These are phyloP conservation scores for Zaprionus capensis DNA, from an alignment of 1,140 invertebrate genomes.

Conservation along the genomic window DNA sequence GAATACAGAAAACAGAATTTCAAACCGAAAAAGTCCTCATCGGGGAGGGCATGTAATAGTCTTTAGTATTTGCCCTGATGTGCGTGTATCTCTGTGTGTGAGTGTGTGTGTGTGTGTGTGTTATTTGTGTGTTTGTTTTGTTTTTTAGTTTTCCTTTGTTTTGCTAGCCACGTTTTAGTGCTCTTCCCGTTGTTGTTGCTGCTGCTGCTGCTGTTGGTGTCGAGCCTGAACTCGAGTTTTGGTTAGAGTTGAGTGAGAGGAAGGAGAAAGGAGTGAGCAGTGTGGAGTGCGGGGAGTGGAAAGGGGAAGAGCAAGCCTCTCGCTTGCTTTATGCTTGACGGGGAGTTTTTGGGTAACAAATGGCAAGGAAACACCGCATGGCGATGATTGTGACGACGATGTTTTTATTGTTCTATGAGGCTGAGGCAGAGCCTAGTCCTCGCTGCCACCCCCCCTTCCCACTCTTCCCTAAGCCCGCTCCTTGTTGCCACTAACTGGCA, in stretches of 20 bases:
- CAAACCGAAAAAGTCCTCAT: slow-evolving; percentile 20
- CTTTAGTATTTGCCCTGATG: slow-evolving; percentile 39
- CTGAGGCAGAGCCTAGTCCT: slow-evolving; percentile 37
- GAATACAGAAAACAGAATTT: slow-evolving; percentile 10
- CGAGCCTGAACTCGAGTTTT: slow-evolving; percentile 10
- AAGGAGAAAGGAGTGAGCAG: background rate
- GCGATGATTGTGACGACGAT: slow-evolving; percentile 81
- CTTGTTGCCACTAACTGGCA: background rate
- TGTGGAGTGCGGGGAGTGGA: background rate
- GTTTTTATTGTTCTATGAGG: slow-evolving; percentile 79
- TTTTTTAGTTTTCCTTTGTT: slow-evolving; percentile 42
- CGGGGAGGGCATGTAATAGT: slow-evolving; percentile 30
- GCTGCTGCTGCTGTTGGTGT: slow-evolving; percentile 19
- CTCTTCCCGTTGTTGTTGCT: slow-evolving; percentile 13
- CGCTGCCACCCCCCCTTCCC: slow-evolving; percentile 1
- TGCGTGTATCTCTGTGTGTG: slow-evolving; percentile 13
- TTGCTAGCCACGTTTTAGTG: slow-evolving; percentile 33
- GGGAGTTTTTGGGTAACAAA: slow-evolving; percentile 60
- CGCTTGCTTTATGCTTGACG: slow-evolving; percentile 35
- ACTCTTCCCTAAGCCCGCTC: background rate
- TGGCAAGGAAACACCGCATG: slow-evolving; percentile 78
- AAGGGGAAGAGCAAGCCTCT: background rate
- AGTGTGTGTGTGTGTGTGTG: slow-evolving; percentile 12
- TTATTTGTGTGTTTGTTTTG: slow-evolving; percentile 1
- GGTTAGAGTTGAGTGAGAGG: background rate